phyloP scores from a whole-genome alignment of 2,888 invertebrate genomes.

The Frankliniella fusca region DNA sequence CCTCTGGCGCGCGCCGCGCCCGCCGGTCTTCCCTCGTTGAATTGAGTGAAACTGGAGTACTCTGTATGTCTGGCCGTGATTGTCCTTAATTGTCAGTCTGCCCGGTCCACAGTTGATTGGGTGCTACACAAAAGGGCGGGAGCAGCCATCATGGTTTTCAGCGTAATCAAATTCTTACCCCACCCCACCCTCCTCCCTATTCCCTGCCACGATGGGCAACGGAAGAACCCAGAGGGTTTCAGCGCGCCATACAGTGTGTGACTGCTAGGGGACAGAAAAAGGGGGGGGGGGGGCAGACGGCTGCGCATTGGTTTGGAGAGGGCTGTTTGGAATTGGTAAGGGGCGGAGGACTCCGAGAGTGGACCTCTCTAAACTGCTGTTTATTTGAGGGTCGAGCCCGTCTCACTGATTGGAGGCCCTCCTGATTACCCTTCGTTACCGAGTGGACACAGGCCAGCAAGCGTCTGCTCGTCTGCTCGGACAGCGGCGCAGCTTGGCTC shows the following conservation, averaged over 20 bases:
- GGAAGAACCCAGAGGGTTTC: too few relatives aligned
- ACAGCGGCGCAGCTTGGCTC: too few relatives aligned
- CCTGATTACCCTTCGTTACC: conserved; percentile 24
- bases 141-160: not conserved
- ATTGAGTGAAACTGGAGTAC: not conserved
- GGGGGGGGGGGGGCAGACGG: not conserved
- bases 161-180: not conserved
- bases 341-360: not conserved
- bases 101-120: not conserved
- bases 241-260: too few relatives aligned
- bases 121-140: not conserved
- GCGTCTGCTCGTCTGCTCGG: not conserved
- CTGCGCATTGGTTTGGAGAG: not conserved
- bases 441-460: not conserved
- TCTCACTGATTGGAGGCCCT: conserved; percentile 20
- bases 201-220: not conserved
- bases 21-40: not conserved
- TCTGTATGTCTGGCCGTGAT: not conserved
- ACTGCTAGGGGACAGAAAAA: not conserved
- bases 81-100: conserved; percentile 24
- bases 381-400: not conserved
- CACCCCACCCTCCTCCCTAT: not conserved
- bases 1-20: not conserved
- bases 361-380: not conserved
- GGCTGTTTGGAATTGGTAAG: not conserved